Conservation (phyloP, 2,888 invertebrate genomes). For the Patella ulyssiponensis region DNA sequence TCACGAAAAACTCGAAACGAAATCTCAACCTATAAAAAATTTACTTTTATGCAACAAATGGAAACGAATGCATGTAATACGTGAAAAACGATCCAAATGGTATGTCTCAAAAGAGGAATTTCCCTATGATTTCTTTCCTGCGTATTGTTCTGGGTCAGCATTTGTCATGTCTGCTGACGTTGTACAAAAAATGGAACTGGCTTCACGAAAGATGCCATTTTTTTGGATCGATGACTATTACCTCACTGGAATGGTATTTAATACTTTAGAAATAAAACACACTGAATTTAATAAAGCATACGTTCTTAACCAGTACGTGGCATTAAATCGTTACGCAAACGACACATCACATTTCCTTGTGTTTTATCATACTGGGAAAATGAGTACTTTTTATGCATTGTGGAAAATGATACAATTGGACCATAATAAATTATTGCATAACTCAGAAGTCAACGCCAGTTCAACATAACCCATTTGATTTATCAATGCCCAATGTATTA, state of each 20-base stretch:
- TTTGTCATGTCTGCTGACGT: slow-evolving; percentile 78
- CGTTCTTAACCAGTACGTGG: slow-evolving; percentile 57
- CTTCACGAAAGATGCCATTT: slow-evolving; percentile 78
- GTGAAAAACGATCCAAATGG: slow-evolving; percentile 73
- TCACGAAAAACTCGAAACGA: slow-evolving; percentile 35
- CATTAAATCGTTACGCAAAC: slow-evolving; percentile 56
- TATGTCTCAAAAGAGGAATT: slow-evolving; percentile 71
- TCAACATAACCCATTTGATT: too few relatives aligned
- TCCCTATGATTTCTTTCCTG: slow-evolving; percentile 68
- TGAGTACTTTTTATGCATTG: slow-evolving; percentile 58
- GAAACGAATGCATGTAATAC: slow-evolving; percentile 70
- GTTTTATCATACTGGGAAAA: slow-evolving; percentile 67
- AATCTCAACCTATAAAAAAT: slow-evolving; percentile 39
- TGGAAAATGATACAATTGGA: slow-evolving; percentile 52
- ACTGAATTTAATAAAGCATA: slow-evolving; percentile 63
- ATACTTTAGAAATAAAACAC: slow-evolving; percentile 57
- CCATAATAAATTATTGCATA: not conserved
- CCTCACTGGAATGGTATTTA: slow-evolving; percentile 83
- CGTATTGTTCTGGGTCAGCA: slow-evolving; percentile 74
- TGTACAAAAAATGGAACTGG: slow-evolving; percentile 76
- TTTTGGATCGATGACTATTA: slow-evolving; percentile 96
- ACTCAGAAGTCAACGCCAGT: too few relatives aligned
- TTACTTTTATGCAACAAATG: slow-evolving; percentile 70
- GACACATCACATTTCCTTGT: slow-evolving; percentile 52
- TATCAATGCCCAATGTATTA: too few relatives aligned